These are phyloP conservation scores for Heteractis magnifica DNA, from an alignment of 92 coral and sea anemone species.

Conservation along the genomic window DNA sequence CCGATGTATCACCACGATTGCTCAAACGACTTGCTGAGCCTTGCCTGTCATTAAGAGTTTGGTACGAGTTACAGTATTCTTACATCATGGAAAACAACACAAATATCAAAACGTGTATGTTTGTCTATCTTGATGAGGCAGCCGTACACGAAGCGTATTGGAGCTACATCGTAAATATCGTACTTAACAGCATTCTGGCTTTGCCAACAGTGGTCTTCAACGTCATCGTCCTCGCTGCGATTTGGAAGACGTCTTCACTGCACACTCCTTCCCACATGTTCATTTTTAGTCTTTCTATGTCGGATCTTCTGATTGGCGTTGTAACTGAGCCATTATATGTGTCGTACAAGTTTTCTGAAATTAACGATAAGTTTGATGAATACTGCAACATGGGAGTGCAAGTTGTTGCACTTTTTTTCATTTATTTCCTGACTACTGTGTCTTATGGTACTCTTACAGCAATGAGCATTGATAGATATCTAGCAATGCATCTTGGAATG, in stretches of 20 bases:
- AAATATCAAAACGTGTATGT: neutral
- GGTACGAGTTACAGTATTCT: too few relatives aligned
- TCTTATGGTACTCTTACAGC: constrained; percentile 18
- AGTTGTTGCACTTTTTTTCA: constrained; percentile 7
- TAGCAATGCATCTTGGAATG: constrained; percentile 25
- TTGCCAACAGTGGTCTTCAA: constrained; percentile 18
- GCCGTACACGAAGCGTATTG: neutral
- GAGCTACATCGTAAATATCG: constrained; percentile 1
- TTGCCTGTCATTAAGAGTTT: neutral
- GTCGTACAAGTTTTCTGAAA: constrained; percentile 15
- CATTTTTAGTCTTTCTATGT: constrained; percentile 14
- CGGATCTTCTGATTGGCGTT: constrained; percentile 16
- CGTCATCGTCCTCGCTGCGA: constrained; percentile 17
- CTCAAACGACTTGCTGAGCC: neutral
- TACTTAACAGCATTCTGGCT: constrained; percentile 4
- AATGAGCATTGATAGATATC: constrained; percentile 22
- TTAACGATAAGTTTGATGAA: constrained; percentile 12
- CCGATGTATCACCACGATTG: too few relatives aligned
- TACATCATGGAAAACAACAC: neutral
- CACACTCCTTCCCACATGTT: constrained; percentile 26
- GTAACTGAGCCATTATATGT: constrained; percentile 25
- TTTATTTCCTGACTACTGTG: constrained; percentile 9
- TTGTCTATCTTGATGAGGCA: neutral
- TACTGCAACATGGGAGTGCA: constrained; percentile 17
- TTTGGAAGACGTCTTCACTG: constrained; percentile 19